phyloP scores from a whole-genome alignment of 2,888 invertebrate species.

The Melipona bicolor region DNA sequence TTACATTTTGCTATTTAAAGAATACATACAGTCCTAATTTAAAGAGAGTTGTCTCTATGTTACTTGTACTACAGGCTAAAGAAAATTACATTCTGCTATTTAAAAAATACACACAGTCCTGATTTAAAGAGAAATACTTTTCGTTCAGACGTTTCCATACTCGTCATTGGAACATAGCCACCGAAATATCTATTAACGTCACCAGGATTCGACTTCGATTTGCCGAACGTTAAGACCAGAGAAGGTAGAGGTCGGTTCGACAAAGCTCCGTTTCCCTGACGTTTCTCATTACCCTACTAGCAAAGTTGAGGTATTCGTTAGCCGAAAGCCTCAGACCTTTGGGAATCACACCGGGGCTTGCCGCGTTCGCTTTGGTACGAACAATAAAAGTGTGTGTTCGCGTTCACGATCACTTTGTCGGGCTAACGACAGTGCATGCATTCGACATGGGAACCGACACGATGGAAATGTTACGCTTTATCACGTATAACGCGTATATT shows the following conservation, averaged over 20 bases:
- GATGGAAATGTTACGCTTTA: neutral
- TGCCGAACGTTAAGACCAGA: slow-evolving; percentile 39
- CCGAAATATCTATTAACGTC: slow-evolving; percentile 26
- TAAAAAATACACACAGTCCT: too few species aligned
- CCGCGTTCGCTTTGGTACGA: slow-evolving; percentile 18
- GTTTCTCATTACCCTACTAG: slow-evolving; percentile 58
- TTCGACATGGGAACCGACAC: slow-evolving; percentile 1
- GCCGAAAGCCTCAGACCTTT: slow-evolving; percentile 18
- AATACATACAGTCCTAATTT: too few species aligned
- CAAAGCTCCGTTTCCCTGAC: slow-evolving; percentile 46
- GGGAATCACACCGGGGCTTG: slow-evolving; percentile 28
- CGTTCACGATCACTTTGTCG: slow-evolving; percentile 8
- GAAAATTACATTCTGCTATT: too few species aligned
- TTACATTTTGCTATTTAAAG: too few species aligned
- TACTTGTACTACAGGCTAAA: too few species aligned
- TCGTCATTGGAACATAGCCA: neutral
- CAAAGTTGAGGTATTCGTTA: slow-evolving; percentile 49
- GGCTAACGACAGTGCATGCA: neutral
- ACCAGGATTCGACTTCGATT: slow-evolving; percentile 42
- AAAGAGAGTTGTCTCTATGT: too few species aligned
- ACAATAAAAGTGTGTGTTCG: slow-evolving; percentile 27
- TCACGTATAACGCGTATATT: neutral
- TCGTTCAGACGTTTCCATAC: too few species aligned
- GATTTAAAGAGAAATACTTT: too few species aligned
- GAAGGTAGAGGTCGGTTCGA: slow-evolving; percentile 40